Conservation (phyloP, 2,888 invertebrate species). For the Patella pellucida region DNA sequence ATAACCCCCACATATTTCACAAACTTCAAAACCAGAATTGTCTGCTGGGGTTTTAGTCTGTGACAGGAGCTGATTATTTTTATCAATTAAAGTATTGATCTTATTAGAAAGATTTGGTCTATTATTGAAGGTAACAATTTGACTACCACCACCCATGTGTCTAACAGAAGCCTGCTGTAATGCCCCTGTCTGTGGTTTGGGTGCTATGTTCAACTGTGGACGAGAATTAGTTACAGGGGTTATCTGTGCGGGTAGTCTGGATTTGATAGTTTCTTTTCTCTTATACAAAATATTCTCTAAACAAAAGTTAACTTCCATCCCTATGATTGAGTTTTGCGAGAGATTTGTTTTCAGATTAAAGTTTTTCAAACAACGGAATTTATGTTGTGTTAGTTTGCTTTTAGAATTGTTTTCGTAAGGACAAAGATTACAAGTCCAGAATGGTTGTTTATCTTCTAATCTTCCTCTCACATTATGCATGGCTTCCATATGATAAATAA, state of each 20-base stretch:
- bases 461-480: constrained; percentile 88
- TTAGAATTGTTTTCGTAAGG: constrained; percentile 95
- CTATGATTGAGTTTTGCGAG: constrained; percentile 75
- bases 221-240: neutral
- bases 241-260: constrained; percentile 27
- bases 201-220: constrained; percentile 27
- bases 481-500: constrained; percentile 91
- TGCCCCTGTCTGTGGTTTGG: constrained; percentile 26
- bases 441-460: constrained; percentile 86
- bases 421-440: constrained; percentile 93
- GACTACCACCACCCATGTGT: neutral
- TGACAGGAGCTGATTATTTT: constrained; percentile 15
- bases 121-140: neutral
- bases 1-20: constrained; percentile 97
- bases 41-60: neutral
- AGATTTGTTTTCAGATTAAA: constrained; percentile 88
- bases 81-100: constrained; percentile 19
- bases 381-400: constrained; percentile 89
- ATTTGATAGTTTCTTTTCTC: constrained; percentile 29
- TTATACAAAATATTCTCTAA: constrained; percentile 61
- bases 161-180: constrained; percentile 18
- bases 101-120: constrained; percentile 18
- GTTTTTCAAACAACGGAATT: constrained; percentile 88
- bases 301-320: constrained; percentile 58
- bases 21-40: constrained; percentile 71